Conservation (phyloP, 2,797 vertebrate genomes). For the Melanotaenia boesemani region DNA sequence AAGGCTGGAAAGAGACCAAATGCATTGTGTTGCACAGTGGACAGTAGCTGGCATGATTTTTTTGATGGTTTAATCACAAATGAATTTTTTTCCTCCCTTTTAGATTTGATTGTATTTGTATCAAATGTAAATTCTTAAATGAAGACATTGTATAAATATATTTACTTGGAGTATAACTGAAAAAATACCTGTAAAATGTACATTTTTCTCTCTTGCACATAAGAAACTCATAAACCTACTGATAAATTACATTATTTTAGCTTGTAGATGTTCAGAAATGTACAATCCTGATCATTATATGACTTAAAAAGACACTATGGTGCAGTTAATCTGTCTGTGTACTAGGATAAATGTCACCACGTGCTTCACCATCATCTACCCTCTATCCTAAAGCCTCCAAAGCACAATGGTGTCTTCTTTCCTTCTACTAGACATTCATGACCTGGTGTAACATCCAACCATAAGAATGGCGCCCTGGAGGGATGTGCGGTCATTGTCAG, state of each 20-base stretch:
- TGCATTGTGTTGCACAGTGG: neutral
- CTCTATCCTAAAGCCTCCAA: slow-evolving; percentile 2
- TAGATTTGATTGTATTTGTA: slow-evolving; percentile 5
- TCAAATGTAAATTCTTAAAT: slow-evolving; percentile 26
- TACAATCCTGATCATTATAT: neutral
- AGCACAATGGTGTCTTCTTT: slow-evolving; percentile 58
- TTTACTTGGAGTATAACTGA: slow-evolving; percentile 9
- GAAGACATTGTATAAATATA: slow-evolving; percentile 34
- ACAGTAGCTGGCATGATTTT: neutral
- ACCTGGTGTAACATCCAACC: slow-evolving; percentile 40
- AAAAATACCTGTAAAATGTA: slow-evolving; percentile 21
- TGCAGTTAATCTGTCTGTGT: slow-evolving; percentile 5
- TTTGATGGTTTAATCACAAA: neutral
- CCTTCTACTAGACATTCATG: slow-evolving; percentile 24
- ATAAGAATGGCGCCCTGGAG: slow-evolving; percentile 46
- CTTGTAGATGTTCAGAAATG: neutral
- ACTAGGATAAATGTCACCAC: slow-evolving; percentile 13
- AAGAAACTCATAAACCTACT: slow-evolving; percentile 34
- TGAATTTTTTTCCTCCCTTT: slow-evolving; percentile 1
- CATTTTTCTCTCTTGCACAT: slow-evolving; percentile 29
- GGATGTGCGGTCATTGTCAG: slow-evolving; percentile 39
- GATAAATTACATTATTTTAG: neutral
- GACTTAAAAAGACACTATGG: neutral
- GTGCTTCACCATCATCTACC: slow-evolving; percentile 4
- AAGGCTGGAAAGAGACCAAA: slow-evolving; percentile 35